Conservation (phyloP, 2,797 vertebrate genomes). For the Champsocephalus esox region DNA sequence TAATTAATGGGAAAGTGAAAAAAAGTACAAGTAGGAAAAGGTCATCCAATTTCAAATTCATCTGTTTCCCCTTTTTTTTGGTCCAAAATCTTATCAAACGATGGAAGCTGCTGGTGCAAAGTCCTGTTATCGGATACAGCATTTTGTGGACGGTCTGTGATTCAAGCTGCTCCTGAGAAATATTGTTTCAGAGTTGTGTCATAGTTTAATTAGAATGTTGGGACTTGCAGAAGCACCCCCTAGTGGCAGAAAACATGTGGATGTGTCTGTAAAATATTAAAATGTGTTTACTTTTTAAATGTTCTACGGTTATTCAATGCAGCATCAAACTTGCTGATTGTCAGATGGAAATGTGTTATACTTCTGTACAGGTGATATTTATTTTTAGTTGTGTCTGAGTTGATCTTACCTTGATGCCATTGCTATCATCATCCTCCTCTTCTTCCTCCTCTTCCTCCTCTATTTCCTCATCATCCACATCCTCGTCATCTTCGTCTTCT, state of each 20-base stretch:
- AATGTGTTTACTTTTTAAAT: background rate
- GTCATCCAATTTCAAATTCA: background rate
- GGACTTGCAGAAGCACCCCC: background rate
- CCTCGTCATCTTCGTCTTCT: constrained; percentile 78
- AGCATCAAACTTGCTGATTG: background rate
- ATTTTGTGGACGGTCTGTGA: background rate
- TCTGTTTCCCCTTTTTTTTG: background rate
- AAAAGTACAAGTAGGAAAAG: background rate
- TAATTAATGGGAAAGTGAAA: background rate
- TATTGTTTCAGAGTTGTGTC: background rate
- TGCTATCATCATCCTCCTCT: constrained; percentile 67
- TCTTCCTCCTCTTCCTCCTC: constrained; percentile 56
- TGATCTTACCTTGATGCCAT: constrained; percentile 54
- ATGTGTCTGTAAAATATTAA: background rate
- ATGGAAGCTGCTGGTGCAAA: background rate
- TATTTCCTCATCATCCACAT: constrained; percentile 78
- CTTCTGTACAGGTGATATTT: background rate
- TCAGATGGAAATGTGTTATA: background rate
- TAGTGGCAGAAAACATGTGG: background rate
- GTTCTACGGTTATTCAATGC: background rate
- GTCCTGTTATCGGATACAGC: background rate
- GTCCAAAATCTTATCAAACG: background rate
- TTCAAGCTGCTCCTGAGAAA: background rate
- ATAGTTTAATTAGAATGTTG: background rate
- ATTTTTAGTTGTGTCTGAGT: background rate